Base-by-base conservation (phyloP, 2,888 invertebrate genomes). In the Bhutanitis thaidina region DNA sequence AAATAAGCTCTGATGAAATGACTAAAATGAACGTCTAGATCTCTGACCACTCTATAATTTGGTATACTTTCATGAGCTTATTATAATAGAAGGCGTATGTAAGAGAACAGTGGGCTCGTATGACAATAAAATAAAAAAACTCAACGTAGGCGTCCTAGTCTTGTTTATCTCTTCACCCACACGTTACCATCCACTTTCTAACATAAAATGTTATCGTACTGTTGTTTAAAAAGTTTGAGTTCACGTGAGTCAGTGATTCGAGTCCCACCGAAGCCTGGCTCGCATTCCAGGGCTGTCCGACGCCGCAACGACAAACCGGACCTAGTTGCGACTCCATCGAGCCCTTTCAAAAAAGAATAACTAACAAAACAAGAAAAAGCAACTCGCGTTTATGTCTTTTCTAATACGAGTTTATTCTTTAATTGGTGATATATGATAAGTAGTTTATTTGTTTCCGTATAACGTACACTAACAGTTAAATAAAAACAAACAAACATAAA, bases 261-360 rank as follows among this genome's bases (percentile, higher is more conserved):
- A 69, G 71, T 78, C 78, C 80, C 78, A 68, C 69, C 69, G 78
- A 71, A 76, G 80, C 82, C 78, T 86, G 86, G 88, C 86, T 87
- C 82, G 85, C 88, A 89, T 89, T 87, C 88, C 86, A 75, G 75
- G 59, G 67, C 56, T 53, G 59, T 50, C 61, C 61, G 65, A 59
- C 57, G 58, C 57, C 57, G 56, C 57, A 30, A 36, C 58, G 57
- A 61, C 61, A 68, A 72, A 71, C 73, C 70, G 72, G 71, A 68
- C 69, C 60, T 60, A 58, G 62, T 56, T 56, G 53, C 59, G 60
- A 56, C 57, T 57, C 43, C 49, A 40, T 43, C 46, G 49, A 51
- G 47, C 55, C 57, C 50, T 45, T 50, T 38, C 5, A 14, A 37
- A 49, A 49, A 39, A 47, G 9, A 4, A 30, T 43, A 43, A 43